Conservation (phyloP, 2,113 vertebrate species). For the Leucoraja erinaceus region DNA sequence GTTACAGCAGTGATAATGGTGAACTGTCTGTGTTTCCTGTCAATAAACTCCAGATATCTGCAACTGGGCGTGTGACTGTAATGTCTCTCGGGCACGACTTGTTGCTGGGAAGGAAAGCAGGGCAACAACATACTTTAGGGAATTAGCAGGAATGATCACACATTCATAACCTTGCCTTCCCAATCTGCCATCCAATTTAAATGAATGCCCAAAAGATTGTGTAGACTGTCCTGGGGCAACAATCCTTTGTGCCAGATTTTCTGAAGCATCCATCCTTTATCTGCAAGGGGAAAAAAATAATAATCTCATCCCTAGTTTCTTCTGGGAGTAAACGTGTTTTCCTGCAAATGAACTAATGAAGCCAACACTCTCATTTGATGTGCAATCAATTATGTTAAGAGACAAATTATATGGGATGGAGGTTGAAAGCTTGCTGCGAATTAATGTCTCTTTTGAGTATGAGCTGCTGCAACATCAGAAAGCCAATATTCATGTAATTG, state of each 20-base stretch:
- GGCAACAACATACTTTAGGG: neutral
- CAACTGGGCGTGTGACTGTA: neutral
- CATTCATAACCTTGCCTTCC: neutral
- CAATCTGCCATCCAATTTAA: neutral
- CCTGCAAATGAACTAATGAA: slow-evolving; percentile 4
- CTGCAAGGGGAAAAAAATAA: too few species aligned
- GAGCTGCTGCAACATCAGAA: neutral
- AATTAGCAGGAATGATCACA: neutral
- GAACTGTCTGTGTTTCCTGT: too few species aligned
- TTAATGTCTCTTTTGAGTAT: slow-evolving; percentile 5
- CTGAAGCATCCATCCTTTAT: neutral
- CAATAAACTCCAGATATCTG: neutral
- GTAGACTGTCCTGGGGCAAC: neutral
- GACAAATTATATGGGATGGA: neutral
- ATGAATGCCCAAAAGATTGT: neutral
- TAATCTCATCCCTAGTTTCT: neutral
- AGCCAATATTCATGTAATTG: neutral
- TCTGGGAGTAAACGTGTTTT: neutral
- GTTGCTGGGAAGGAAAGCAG: neutral
- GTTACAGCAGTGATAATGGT: neutral
- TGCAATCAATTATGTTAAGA: slow-evolving; percentile 10
- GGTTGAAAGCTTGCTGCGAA: neutral
- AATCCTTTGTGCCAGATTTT: neutral
- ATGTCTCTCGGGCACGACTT: neutral
- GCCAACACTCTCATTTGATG: neutral